Evolutionary conservation across 2,888 invertebrate genomes (phyloP).

Genomic region (Ypsolopha scabrella): DNA sequence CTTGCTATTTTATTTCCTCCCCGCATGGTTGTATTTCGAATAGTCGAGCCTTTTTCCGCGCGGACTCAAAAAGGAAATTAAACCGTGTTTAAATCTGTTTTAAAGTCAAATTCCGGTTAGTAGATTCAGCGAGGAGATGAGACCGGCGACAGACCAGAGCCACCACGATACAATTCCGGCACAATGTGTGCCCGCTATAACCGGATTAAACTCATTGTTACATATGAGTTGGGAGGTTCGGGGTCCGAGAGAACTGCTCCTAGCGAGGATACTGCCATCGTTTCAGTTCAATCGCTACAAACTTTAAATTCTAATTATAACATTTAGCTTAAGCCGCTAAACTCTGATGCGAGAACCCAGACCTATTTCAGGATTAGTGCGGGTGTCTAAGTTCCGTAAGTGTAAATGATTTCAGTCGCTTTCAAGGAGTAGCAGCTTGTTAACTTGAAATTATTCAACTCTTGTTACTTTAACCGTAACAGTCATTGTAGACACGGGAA

Average conservation of each 20-base stretch:
- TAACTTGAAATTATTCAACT: too few species aligned
- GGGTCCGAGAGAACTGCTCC: slow-evolving; percentile 22
- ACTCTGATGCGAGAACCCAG: background rate
- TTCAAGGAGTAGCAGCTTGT: too few species aligned
- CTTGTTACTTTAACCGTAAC: too few species aligned
- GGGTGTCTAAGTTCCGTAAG: too few species aligned
- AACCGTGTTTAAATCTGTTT: slow-evolving; percentile 67
- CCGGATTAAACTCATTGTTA: slow-evolving; percentile 67
- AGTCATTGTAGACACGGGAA: too few species aligned
- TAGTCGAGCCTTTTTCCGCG: slow-evolving; percentile 55
- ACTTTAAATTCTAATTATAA: background rate
- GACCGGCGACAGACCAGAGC: slow-evolving; percentile 64
- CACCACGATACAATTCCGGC: slow-evolving; percentile 60
- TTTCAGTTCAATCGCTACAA: background rate
- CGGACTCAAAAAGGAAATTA: slow-evolving; percentile 53
- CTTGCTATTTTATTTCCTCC: slow-evolving; percentile 67
- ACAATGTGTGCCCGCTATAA: slow-evolving; percentile 65
- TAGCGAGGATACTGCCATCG: slow-evolving; percentile 19
- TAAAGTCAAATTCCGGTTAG: slow-evolving; percentile 62
- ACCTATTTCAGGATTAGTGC: background rate
- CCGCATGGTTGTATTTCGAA: slow-evolving; percentile 62
- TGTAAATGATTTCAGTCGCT: too few species aligned
- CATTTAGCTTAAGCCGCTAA: background rate
- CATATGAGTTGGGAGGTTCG: slow-evolving; percentile 45
- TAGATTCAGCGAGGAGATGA: slow-evolving; percentile 42